phyloP scores from a whole-genome alignment of 2,888 invertebrate genomes.

The Drosophila lutescens region DNA sequence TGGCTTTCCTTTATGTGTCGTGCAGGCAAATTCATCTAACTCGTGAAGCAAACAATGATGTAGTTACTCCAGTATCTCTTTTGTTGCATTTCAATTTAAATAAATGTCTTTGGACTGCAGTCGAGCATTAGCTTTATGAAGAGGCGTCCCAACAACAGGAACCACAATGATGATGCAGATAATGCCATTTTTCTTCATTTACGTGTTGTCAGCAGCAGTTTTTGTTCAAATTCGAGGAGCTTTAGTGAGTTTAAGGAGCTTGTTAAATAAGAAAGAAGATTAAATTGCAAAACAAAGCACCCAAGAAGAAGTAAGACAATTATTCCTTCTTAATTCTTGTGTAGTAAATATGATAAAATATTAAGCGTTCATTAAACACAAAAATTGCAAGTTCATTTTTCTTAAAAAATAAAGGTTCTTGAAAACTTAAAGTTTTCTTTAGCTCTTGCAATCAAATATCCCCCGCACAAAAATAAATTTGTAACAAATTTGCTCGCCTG shows the following conservation, averaged over 20 bases:
- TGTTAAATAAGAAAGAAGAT: conserved; percentile 54
- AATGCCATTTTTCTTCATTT: conserved; percentile 43
- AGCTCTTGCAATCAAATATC: conserved; percentile 2
- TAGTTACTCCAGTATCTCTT: conserved; percentile 37
- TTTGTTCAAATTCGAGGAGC: conserved; percentile 8
- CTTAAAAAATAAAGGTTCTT: too few relatives aligned
- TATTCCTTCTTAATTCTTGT: not conserved
- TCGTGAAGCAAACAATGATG: conserved; percentile 33
- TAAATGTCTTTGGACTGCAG: conserved; percentile 54
- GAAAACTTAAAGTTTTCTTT: too few relatives aligned
- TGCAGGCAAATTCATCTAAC: conserved; percentile 44
- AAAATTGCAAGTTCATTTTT: not conserved
- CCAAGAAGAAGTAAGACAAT: not conserved
- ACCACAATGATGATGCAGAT: conserved; percentile 21
- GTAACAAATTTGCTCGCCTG: conserved; percentile 22
- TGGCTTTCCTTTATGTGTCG: conserved; percentile 7
- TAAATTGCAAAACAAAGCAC: conserved; percentile 59
- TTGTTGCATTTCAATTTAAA: conserved; percentile 76
- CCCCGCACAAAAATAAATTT: conserved; percentile 6
- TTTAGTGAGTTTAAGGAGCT: conserved; percentile 9
- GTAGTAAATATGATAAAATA: not conserved
- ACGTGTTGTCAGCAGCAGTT: conserved; percentile 32
- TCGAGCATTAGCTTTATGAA: conserved; percentile 26
- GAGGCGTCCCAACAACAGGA: conserved; percentile 32
- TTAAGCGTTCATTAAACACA: not conserved